Base-by-base conservation (phyloP, 2,113 vertebrate species). In the Mustela lutreola region DNA sequence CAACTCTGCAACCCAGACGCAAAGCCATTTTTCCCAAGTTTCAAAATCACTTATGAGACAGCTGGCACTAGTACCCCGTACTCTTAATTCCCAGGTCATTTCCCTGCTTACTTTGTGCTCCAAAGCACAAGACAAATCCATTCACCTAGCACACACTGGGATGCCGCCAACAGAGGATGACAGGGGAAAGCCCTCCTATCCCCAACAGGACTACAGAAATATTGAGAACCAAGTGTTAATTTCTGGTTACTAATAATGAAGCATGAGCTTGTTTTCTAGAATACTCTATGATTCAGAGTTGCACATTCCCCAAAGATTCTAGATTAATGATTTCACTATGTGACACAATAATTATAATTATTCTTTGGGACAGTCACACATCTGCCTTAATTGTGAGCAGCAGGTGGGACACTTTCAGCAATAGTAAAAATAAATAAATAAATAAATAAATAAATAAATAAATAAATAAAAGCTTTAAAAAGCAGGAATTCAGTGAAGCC, bases 201-300 rank as follows among this genome's bases (percentile, higher is more conserved):
- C 76, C 28, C 81, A 89, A 67, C 56, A 92, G n/a, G n/a, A 56
- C 36, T 4, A 42, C 60, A 67, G 48, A 50, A 63, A n/a, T n/a
- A 31, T 4, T 21, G 45, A n/a, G 21, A 82, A 81, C 48, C 21
- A 33, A 71, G 48, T 14, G 5, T 12, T 75, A 56, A 58, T 70
- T 90, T 65, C 70, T 65, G 42, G 21, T 58, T 36, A 79, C 7
- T 62, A 36, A 94, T 15, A 14, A 90, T 39, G 65, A 95, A 83
- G 87, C 79, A 65, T 45, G 24, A 95, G 15, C n/a, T 89, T 73
- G 15, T 21, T 79, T 83, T 95, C 83, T 62, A 79, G 53, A 91
- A 79, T 48, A 70, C 4, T 75, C 60, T 58, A 50, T 95, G 86
- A 89, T 76, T 67, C 48, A 70, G 50, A 62, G 22, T 56, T 80